phyloP scores from a whole-genome alignment of 92 coral and sea anemone genomes.

The Siderastrea radians region DNA sequence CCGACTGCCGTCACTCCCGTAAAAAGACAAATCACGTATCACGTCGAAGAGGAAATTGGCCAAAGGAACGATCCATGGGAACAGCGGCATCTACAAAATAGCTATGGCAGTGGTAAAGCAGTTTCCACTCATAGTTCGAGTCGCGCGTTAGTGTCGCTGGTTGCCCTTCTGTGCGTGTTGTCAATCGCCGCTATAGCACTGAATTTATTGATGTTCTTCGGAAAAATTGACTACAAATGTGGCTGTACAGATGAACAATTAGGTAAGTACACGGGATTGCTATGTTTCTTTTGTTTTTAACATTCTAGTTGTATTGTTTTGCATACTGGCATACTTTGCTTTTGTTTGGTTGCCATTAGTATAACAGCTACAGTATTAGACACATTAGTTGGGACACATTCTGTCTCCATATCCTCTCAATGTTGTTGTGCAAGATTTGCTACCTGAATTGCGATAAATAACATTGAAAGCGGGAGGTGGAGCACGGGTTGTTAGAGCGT shows the following conservation, averaged over 20 bases:
- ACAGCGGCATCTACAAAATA: not conserved
- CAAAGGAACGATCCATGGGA: constrained; percentile 4
- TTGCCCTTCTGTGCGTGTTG: not conserved
- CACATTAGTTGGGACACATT: too few species aligned
- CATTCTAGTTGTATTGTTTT: too few species aligned
- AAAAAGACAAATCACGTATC: constrained; percentile 30
- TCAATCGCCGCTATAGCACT: constrained; percentile 19
- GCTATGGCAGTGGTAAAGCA: not conserved
- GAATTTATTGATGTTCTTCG: constrained; percentile 6
- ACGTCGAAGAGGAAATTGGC: constrained; percentile 13
- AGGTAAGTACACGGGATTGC: not conserved
- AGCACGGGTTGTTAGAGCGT: too few species aligned
- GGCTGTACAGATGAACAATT: not conserved
- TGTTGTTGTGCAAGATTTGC: too few species aligned
- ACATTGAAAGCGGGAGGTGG: too few species aligned
- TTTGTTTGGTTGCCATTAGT: too few species aligned
- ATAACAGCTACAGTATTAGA: too few species aligned
- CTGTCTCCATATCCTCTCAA: too few species aligned
- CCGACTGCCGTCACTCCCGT: not conserved
- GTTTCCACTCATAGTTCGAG: not conserved
- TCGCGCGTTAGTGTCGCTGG: constrained; percentile 1
- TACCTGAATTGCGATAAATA: too few species aligned
- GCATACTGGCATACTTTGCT: too few species aligned
- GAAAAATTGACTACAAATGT: constrained; percentile 23
- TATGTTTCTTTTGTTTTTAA: too few species aligned